A percentile compares a stretch with the other conserved stretches of the same genome.
Conservation (phyloP, 53 echinoderm and acorn worm genomes). For the Crossaster papposus region DNA sequence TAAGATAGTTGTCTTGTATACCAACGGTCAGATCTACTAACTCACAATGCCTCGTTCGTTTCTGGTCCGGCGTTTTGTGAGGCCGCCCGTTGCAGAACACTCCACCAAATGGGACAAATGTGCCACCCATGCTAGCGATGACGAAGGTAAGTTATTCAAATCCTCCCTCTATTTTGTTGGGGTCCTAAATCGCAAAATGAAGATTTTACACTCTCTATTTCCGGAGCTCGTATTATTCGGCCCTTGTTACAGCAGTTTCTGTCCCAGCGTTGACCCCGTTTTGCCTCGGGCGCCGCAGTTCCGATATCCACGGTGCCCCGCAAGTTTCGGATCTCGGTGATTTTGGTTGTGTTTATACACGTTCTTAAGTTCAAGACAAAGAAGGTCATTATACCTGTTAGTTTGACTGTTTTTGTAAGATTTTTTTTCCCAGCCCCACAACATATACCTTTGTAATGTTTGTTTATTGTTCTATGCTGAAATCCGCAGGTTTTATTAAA, state of each 20-base stretch:
- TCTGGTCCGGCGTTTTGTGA: slow-evolving; percentile 66
- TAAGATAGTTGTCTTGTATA: neutral
- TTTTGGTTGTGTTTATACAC: neutral
- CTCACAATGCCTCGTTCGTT: slow-evolving; percentile 71
- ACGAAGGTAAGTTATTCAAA: slow-evolving; percentile 23
- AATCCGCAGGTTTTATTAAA: too few relatives aligned
- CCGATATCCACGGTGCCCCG: neutral
- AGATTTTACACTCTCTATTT: neutral
- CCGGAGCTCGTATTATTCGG: neutral
- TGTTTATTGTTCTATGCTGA: too few relatives aligned
- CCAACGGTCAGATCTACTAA: neutral
- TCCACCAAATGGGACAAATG: slow-evolving; percentile 52
- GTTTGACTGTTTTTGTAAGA: neutral
- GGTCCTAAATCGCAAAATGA: neutral
- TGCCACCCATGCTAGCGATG: neutral
- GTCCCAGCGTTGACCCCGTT: slow-evolving; percentile 29
- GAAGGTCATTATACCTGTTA: neutral
- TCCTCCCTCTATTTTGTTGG: neutral
- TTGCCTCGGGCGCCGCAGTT: slow-evolving; percentile 34
- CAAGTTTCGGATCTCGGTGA: slow-evolving; percentile 50
- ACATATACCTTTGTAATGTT: neutral
- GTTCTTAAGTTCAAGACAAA: slow-evolving; percentile 1
- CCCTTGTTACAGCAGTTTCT: neutral
- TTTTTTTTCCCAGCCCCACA: neutral
- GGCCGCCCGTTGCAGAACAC: slow-evolving; percentile 20